Percentiles rank a stretch among this genome's conserved stretches.
phyloP scores from a whole-genome alignment of 2,113 vertebrate genomes.

The Mola mola region DNA sequence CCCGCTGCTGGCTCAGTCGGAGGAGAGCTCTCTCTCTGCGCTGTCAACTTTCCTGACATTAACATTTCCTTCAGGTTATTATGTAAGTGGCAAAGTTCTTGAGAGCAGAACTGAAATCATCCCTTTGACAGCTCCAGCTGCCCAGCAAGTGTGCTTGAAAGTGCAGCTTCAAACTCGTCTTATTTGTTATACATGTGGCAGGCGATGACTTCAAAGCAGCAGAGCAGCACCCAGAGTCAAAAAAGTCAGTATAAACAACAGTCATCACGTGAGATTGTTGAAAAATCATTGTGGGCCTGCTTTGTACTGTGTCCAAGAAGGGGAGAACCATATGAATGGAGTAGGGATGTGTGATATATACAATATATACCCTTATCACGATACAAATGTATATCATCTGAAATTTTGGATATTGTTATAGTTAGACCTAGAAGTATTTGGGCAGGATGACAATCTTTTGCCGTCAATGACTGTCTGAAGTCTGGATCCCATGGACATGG shows the following conservation, averaged over 20 bases:
- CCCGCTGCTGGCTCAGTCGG: not conserved
- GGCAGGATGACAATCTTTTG: no score
- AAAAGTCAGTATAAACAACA: not conserved
- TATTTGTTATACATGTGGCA: constrained; percentile 5
- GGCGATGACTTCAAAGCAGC: constrained; percentile 7
- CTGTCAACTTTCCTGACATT: constrained; percentile 56
- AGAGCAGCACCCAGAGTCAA: not conserved
- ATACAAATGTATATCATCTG: no score
- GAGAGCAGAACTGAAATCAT: constrained; percentile 42
- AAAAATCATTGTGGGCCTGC: no score
- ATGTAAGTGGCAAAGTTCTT: constrained; percentile 50
- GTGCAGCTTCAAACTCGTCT: not conserved
- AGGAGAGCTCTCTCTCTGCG: constrained; percentile 10
- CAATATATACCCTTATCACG: no score
- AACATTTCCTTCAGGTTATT: constrained; percentile 65
- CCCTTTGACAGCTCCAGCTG: constrained; percentile 58
- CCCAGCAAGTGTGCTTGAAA: not conserved
- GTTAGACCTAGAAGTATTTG: no score
- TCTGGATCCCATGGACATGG: no score
- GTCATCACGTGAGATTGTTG: no score
- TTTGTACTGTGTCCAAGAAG: no score
- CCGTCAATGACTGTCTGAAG: no score
- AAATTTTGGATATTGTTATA: no score
- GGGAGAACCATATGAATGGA: no score
- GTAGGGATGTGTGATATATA: no score